Evolutionary conservation across 2,888 invertebrate genomes (phyloP), one percentile per base, ranked within the genome.

Genomic region (Dendrolimus houi): DNA sequence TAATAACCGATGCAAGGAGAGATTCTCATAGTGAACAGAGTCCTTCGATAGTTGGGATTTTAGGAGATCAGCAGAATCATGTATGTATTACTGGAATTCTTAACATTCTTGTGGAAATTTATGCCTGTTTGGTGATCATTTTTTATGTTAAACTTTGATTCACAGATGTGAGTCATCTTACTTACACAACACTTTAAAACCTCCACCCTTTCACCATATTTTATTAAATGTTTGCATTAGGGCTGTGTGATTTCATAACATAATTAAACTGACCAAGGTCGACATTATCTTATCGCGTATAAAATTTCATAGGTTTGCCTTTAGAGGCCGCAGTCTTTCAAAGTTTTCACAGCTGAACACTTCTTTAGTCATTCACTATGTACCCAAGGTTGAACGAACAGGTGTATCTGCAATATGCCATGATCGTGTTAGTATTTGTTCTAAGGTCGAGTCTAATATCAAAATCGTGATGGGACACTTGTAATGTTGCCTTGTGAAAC

Each of bases 1-100:
- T 65, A 40, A 62, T 69, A 56, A 60, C 72, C 10, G 83, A 83
- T 57, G 62, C 76, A 56, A 74, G 82, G 55, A 72, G 83, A 59
- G 86, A 86, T 65, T 83, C 85, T n/a, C 83, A 86, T 59, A 79
- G 83, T 54, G 86, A 86, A 52, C 85, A 85, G 62, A 88, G 82
- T 65, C 83, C 87, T 55, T 90, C 87, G 56, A 91, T 92, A 64
- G 87, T 92, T 56, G 91, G 91, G 58, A 91, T 91, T 68, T 81
- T 92, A 52, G 92, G 91, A 59, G 90, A 86, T 64, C 91, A 90
- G 68, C 90, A 91, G 57, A 86, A 83, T 69, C 84, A 92, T 80
- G 92, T 92, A 90, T 62, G 92, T 87, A 81, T 65, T 56, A 55
- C 54, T 56, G 55, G 40, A 47, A 47, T 47, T 8, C 9, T 47